Percentiles rank a stretch among this genome's conserved stretches.
Conservation (phyloP, 2,888 invertebrate genomes). For the Hartigia nigra region DNA sequence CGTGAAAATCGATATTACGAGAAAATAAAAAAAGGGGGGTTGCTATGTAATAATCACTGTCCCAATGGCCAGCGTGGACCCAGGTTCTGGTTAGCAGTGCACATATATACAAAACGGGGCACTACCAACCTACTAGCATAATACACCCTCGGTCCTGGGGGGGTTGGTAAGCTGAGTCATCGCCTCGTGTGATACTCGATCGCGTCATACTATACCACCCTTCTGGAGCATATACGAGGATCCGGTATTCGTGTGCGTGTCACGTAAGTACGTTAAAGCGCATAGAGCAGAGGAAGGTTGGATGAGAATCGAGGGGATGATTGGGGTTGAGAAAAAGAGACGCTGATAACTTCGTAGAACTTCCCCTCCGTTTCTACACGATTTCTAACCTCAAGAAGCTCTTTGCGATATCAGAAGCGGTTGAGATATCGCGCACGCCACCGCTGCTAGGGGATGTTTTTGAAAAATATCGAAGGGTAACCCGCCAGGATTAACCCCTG, state of each 20-base stretch:
- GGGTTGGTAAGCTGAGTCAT: constrained; percentile 57
- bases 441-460: neutral
- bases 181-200: constrained; percentile 56
- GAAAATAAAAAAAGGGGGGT: neutral
- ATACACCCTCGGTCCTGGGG: constrained; percentile 16
- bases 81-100: neutral
- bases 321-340: neutral
- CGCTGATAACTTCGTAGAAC: neutral
- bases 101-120: neutral
- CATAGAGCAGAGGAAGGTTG: neutral
- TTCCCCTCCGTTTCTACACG: constrained; percentile 71
- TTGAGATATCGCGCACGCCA: neutral
- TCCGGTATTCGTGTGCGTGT: neutral
- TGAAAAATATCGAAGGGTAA: neutral
- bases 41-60: neutral
- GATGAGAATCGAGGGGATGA: neutral
- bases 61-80: neutral
- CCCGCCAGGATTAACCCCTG: neutral
- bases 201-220: constrained; percentile 49
- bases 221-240: constrained; percentile 10
- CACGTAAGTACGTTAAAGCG: neutral
- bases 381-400: neutral
- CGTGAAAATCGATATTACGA: neutral
- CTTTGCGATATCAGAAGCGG: neutral
- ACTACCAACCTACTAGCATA: neutral